Conservation (phyloP, 2,113 vertebrate species). For the Scalopus aquaticus region DNA sequence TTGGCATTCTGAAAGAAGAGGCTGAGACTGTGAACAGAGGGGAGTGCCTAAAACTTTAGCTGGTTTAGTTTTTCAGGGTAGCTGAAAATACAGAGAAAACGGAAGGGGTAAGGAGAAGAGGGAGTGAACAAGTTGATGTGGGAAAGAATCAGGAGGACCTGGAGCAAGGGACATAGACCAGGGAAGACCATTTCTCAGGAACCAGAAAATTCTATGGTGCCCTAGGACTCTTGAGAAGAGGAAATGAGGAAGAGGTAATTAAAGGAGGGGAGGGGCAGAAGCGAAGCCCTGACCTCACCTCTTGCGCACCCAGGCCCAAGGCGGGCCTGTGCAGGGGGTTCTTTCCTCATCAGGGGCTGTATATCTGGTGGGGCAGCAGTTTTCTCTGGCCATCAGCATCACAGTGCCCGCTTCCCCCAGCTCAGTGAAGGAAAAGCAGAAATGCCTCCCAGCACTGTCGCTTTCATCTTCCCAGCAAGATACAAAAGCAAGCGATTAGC, state of each 20-base stretch:
- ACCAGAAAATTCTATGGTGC: neutral
- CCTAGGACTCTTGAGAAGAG: neutral
- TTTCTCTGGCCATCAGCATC: neutral
- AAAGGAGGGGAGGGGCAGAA: neutral
- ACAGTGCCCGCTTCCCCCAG: neutral
- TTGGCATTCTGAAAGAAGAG: neutral
- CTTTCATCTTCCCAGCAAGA: neutral
- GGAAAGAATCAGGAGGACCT: neutral
- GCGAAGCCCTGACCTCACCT: neutral
- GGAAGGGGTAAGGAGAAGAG: neutral
- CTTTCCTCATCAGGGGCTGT: neutral
- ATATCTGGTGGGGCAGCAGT: fast-evolving
- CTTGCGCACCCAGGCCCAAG: fast-evolving
- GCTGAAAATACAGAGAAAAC: neutral
- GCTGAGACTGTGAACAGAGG: neutral
- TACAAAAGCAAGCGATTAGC: neutral
- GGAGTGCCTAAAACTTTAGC: neutral
- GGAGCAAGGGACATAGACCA: neutral
- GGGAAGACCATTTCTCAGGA: neutral
- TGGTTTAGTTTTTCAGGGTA: neutral
- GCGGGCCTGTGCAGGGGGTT: fast-evolving
- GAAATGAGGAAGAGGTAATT: neutral
- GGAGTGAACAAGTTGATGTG: neutral
- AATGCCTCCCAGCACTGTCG: neutral
- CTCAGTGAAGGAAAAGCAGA: neutral